These are phyloP conservation scores for Pavo muticus DNA, from an alignment of 2,113 vertebrate species.

Conservation along the genomic window DNA sequence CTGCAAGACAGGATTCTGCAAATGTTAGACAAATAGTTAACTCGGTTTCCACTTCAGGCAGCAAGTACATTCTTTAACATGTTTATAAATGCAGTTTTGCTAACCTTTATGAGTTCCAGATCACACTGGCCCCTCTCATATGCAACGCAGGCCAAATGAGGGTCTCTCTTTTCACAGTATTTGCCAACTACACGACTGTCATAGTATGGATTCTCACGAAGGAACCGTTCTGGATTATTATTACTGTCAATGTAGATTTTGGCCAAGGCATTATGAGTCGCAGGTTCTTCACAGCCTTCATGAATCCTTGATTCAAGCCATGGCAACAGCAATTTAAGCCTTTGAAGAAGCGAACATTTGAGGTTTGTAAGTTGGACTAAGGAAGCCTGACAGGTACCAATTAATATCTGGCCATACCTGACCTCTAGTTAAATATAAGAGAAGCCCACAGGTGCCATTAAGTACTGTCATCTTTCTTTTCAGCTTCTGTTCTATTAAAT, in stretches of 20 bases:
- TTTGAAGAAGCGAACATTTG: slow-evolving; percentile 62
- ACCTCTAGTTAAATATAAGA: neutral
- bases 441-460: neutral
- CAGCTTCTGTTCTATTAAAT: neutral
- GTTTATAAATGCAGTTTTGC: slow-evolving; percentile 4
- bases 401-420: neutral
- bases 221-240: slow-evolving; percentile 89
- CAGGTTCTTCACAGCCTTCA: slow-evolving; percentile 91
- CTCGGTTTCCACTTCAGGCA: neutral
- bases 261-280: slow-evolving; percentile 91
- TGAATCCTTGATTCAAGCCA: slow-evolving; percentile 93
- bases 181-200: slow-evolving; percentile 89
- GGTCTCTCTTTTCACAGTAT: slow-evolving; percentile 93
- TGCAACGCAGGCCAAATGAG: slow-evolving; percentile 90
- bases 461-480: neutral
- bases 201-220: slow-evolving; percentile 90
- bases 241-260: slow-evolving; percentile 97
- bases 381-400: neutral
- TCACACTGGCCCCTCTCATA: slow-evolving; percentile 93
- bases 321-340: slow-evolving; percentile 89
- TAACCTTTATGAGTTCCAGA: slow-evolving; percentile 91
- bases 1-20: neutral
- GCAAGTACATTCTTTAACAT: neutral
- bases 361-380: neutral
- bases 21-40: neutral